These are phyloP conservation scores for Eriocheir sinensis DNA, from an alignment of 1,140 invertebrate species.

Conservation along the genomic window DNA sequence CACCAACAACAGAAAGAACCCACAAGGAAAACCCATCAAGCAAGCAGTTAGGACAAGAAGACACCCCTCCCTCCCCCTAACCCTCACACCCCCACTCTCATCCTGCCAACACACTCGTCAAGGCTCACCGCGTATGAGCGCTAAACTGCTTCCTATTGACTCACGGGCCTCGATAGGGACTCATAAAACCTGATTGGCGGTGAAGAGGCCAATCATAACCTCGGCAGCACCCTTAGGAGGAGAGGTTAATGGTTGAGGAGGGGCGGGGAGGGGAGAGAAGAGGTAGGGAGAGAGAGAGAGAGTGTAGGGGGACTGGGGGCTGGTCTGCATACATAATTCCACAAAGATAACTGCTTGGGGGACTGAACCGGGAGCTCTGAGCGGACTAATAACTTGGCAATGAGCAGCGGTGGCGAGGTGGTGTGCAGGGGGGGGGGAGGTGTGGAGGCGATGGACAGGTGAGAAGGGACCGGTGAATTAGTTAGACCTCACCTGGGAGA, in stretches of 20 bases:
- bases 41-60: no score
- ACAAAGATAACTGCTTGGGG: background rate
- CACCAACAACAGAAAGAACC: no score
- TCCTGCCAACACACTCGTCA: no score
- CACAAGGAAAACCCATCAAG: no score
- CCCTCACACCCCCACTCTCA: background rate
- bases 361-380: background rate
- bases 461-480: background rate
- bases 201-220: background rate
- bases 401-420: background rate
- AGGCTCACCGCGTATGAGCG: background rate
- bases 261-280: background rate
- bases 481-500: background rate
- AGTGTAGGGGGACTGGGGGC: background rate
- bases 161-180: background rate
- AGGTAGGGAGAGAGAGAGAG: background rate
- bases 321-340: conserved; percentile 1
- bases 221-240: background rate
- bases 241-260: background rate
- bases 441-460: background rate
- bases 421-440: background rate
- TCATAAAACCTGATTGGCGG: conserved; percentile 4
- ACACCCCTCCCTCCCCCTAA: no score
- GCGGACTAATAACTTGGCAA: conserved; percentile 15
- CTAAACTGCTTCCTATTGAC: background rate